Base-by-base conservation (phyloP, 2,888 invertebrate species). In the Caenorhabditis sulstoni region DNA sequence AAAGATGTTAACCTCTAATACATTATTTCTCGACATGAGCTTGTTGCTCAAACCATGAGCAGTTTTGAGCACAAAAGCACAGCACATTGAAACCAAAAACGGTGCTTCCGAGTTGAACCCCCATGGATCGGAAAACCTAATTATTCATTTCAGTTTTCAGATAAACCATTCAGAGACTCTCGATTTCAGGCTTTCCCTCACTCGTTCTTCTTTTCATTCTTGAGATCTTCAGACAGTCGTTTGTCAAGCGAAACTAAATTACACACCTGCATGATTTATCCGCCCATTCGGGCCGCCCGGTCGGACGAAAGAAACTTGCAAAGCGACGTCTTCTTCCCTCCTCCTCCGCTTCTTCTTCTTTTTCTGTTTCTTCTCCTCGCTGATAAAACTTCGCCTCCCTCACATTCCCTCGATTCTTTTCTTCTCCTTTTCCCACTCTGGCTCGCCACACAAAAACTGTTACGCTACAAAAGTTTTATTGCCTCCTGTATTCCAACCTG, bases 201-300 rank as follows among this genome's bases (percentile, higher is more conserved):
- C 4, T 5, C 37, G 22, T 16, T 29, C 14, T 53, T 53, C 12
- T 68, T 20, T 52, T 44, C 29, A 16, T 22, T 23, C 37, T 29
- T 23, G 29, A 45, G 14, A 41, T 29, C 49, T 9, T 41, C 50
- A 65, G 55, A 66, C 50, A 61, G 70, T 64, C 64, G 58, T 73
- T 71, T 73, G 73, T 73, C 73, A 73, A 73, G 29, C 47, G 73
- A 64, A 73, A 73, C 58, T 64, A 73, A 73, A 73, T 73, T 73
- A 73, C 73, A 73, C 73, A 73, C 73, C 64, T 62, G 47, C 47
- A 14, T 73, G 73, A 74, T 74, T 65, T 74, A 74, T 74, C 59
- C 55, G n/a, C n/a, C 49, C 23, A 18, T 52, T 59, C 37, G 16
- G 65, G 74, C 22, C 29, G 37, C 52, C 44, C 52, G 18, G 18